Conservation (phyloP, 2,113 vertebrate species). For the Takifugu flavidus region DNA sequence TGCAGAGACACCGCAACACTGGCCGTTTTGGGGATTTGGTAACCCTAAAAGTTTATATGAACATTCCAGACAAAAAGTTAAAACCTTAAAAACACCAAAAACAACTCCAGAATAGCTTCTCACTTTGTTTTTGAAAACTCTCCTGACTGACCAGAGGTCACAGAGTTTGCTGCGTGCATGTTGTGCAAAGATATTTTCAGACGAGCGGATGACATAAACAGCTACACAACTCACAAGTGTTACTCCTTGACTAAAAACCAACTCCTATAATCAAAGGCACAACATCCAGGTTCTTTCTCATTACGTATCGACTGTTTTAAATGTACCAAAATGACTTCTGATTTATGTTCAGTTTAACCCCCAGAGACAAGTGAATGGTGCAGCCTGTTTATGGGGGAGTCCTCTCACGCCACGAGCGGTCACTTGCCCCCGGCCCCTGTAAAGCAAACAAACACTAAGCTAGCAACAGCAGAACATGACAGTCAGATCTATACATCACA, state of each 20-base stretch:
- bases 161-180: neutral
- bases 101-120: neutral
- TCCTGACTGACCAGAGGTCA: constrained; percentile 1
- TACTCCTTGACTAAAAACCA: constrained; percentile 2
- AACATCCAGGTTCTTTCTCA: too few relatives aligned
- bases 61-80: neutral
- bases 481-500: constrained; percentile 52
- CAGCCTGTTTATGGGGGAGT: constrained; percentile 38
- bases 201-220: neutral
- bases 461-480: constrained; percentile 57
- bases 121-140: neutral
- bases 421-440: constrained; percentile 57
- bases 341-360: constrained; percentile 18
- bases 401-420: constrained; percentile 49
- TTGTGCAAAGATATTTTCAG: constrained; percentile 1
- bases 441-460: constrained; percentile 61
- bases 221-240: neutral
- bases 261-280: neutral
- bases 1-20: too few relatives aligned
- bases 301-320: too few relatives aligned
- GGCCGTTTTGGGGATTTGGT: neutral
- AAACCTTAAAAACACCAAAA: neutral
- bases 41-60: neutral
- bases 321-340: too few relatives aligned
- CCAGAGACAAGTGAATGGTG: constrained; percentile 17